phyloP scores from a whole-genome alignment of 2,888 invertebrate species.

The Teinopalpus imperialis region DNA sequence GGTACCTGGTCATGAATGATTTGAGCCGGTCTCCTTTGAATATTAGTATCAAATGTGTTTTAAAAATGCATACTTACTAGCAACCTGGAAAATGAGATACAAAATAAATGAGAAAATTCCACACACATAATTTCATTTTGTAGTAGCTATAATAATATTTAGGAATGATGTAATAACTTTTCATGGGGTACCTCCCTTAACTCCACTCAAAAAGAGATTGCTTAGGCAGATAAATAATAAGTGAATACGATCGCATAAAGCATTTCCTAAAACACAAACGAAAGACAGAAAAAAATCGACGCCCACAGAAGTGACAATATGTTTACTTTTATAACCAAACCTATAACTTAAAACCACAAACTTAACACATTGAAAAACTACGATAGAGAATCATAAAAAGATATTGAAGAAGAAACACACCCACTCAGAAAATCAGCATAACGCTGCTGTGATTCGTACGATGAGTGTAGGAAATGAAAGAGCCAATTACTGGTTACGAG shows the following conservation, averaged over 20 bases:
- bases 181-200: conserved; percentile 35
- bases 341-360: too few species aligned
- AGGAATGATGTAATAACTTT: conserved; percentile 29
- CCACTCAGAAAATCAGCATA: too few species aligned
- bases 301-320: conserved; percentile 27
- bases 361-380: too few species aligned
- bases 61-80: neutral
- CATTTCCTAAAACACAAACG: conserved; percentile 77
- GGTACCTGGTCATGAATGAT: too few species aligned
- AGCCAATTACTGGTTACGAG: too few species aligned
- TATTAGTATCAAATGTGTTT: conserved; percentile 1
- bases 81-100: neutral
- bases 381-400: too few species aligned
- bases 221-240: conserved; percentile 69
- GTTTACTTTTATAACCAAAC: too few species aligned
- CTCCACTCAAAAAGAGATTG: conserved; percentile 56
- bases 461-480: too few species aligned
- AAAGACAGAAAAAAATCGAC: conserved; percentile 54
- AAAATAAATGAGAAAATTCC: conserved; percentile 1
- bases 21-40: too few species aligned
- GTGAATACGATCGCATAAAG: conserved; percentile 79
- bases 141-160: conserved; percentile 11
- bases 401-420: too few species aligned
- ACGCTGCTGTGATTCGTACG: too few species aligned
- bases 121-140: neutral